Conservation (phyloP, 1,140 invertebrate species). For the Temnothorax nylanderi region DNA sequence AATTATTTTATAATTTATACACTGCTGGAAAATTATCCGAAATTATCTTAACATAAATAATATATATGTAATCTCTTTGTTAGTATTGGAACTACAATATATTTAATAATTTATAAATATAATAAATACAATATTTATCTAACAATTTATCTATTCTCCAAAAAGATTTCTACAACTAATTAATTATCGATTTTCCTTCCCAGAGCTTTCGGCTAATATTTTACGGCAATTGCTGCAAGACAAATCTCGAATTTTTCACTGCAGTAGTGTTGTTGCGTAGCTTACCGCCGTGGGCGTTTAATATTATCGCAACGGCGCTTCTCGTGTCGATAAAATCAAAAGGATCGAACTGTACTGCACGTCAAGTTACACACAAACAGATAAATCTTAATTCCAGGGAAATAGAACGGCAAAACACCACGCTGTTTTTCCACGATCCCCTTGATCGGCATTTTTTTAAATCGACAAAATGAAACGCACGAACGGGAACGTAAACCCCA, state of each 20-base stretch:
- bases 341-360: background rate
- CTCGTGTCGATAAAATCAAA: constrained; percentile 21
- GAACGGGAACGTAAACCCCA: constrained; percentile 15
- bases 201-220: background rate
- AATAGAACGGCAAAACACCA: constrained; percentile 31
- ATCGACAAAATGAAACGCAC: constrained; percentile 39
- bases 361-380: constrained; percentile 36
- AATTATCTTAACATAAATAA: background rate
- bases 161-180: background rate
- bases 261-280: no score
- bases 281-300: background rate
- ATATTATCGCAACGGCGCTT: background rate
- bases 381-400: constrained; percentile 47
- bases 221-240: background rate
- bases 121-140: background rate
- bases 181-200: background rate
- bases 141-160: background rate
- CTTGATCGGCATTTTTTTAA: constrained; percentile 51
- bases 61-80: background rate
- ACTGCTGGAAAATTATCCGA: background rate
- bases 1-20: background rate
- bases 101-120: background rate
- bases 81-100: background rate
- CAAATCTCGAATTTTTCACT: constrained; percentile 5
- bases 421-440: constrained; percentile 4